Conservation (phyloP, 2,797 vertebrate genomes). For the Lateolabrax maculatus region DNA sequence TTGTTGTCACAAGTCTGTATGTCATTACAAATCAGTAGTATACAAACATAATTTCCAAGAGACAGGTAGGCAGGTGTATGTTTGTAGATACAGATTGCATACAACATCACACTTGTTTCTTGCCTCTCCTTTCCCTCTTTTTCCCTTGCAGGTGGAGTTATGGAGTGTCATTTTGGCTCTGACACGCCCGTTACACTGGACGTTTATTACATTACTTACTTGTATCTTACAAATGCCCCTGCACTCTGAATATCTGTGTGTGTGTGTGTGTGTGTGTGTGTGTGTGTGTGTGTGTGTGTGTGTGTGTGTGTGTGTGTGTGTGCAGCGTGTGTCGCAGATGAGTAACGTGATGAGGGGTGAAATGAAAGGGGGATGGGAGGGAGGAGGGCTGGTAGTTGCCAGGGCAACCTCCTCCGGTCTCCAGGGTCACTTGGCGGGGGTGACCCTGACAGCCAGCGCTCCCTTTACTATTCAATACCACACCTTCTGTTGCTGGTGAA, state of each 20-base stretch:
- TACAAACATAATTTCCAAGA: background rate
- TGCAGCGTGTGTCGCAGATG: constrained; percentile 41
- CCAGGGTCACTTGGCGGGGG: constrained; percentile 52
- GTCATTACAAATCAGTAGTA: background rate
- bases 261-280: constrained; percentile 23
- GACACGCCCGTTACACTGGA: constrained; percentile 41
- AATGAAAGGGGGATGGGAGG: constrained; percentile 30
- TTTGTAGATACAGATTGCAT: constrained; percentile 5
- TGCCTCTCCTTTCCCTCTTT: background rate
- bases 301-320: constrained; percentile 18
- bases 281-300: constrained; percentile 23
- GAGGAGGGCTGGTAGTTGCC: constrained; percentile 42
- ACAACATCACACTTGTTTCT: background rate
- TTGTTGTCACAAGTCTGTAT: background rate
- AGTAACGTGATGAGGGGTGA: constrained; percentile 48
- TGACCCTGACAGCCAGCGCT: constrained; percentile 45
- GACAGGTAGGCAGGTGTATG: background rate
- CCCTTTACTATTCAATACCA: constrained; percentile 18
- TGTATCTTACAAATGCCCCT: constrained; percentile 28
- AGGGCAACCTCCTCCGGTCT: constrained; percentile 53
- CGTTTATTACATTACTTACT: constrained; percentile 53
- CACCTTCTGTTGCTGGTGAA: constrained; percentile 20
- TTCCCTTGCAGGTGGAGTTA: constrained; percentile 5
- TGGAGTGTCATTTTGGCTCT: constrained; percentile 52
- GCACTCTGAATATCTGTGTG: constrained; percentile 2